Base-by-base conservation (phyloP, 2,888 invertebrate genomes). In the Incurvaria masculella region DNA sequence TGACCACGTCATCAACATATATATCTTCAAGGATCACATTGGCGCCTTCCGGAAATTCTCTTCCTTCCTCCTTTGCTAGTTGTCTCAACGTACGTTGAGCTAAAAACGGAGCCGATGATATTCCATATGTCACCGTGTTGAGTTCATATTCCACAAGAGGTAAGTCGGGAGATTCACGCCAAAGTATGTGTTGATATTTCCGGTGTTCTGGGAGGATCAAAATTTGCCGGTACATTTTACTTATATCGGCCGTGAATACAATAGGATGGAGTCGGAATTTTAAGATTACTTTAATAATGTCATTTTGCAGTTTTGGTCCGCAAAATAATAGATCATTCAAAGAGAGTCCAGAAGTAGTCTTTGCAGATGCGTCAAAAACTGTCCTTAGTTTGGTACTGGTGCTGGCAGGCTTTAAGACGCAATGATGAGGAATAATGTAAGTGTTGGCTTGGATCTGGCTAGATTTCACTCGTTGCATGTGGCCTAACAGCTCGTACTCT, bases 361-460 rank as follows among this genome's bases (percentile, higher is more conserved):
- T 46, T 1, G 53, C 54, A 1, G 57, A 58, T 1, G 54, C 58
- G 48, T 58, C 56, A 38, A 59, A 58, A 4, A 58, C 58, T 0
- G 57, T 54, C 2, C 58, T 52, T 10, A 58, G 8, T 45, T 57
- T 59, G 1, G 55, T 59, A 0, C 59, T 54, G 1, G 39, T 26
- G 11, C 48, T 50, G 2, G 19, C n/a, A 49, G 21, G 51, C 14
- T 53, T 55, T 5, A 55, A 44, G 19, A 57, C 53, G 6, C 52
- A 49, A 14, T 55, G 56, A 42, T 57, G 56, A 1, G 57, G 55
- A 3, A 51, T 18, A 8, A 49, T 8, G 42, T 39, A 19, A 6
- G 16, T 21, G n/a, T n/a, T n/a, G n/a, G n/a, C n/a, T n/a, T n/a
- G n/a, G n/a, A n/a, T n/a, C n/a, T n/a, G n/a, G n/a, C n/a, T n/a